Evolutionary conservation across 2,113 vertebrate genomes (phyloP), one percentile per base, ranked within the genome.

Genomic region (Stegostoma tigrinum): DNA sequence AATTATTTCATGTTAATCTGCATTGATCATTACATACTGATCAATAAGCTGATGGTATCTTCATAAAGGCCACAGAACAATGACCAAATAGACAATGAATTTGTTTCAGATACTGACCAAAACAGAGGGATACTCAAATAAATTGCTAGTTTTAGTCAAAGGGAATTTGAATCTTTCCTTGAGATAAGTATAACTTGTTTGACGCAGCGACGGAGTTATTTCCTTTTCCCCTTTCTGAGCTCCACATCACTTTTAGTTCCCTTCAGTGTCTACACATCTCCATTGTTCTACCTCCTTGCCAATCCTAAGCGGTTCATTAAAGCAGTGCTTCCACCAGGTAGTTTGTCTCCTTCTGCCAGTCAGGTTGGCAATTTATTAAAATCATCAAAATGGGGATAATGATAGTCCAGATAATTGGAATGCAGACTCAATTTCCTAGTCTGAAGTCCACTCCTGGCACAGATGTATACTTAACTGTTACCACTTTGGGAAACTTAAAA

Each of bases 401-500:
- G 45, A 38, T 38, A 93, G 89, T 55, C n/a, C 61, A 93, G 38
- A 14, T 66, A 93, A 38, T 93, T 66, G 34, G 55, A 34, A 93
- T 38, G n/a, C 66, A 61, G 38, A 93, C 89, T 66, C 27, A n/a
- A 52, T 61, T 61, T 90, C 34, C 55, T 23, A 21, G 34, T 21
- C 17, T 21, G 80, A 83, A 42, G 17, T n/a, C 61, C 55, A 66
- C 42, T 15, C 15, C 89, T 66, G 89, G 89, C 89, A 93, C 17
- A 66, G 34, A 61, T 61, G 6, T 64, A 38, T 30, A 91, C 30
- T 55, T 64, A 61, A 30, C 89, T 66, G 17, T 5, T n/a, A 34
- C 55, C 1, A 91, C 89, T 64, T 93, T 66, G 61, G 89, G 89
- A 93, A 93, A 93, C 34, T 66, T 17, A 66, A 67, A 90, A 93